These are phyloP conservation scores for Archilochus colubris DNA, from an alignment of 2,113 vertebrate genomes.

Conservation along the genomic window DNA sequence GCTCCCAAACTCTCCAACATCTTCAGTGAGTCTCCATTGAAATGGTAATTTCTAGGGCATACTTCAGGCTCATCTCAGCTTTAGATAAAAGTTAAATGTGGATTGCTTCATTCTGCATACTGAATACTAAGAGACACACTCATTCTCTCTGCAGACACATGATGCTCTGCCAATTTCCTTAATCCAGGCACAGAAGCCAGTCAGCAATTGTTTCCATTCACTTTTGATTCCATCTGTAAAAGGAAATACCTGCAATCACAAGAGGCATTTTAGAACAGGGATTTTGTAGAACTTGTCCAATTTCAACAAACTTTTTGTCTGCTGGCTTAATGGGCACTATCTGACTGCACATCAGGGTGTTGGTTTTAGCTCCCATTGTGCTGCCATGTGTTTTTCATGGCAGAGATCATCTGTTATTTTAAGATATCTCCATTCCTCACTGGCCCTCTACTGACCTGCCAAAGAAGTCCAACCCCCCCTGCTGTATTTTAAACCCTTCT, in stretches of 20 bases:
- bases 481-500: background rate
- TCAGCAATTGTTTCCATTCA: slow-evolving; percentile 64
- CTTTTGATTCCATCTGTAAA: slow-evolving; percentile 59
- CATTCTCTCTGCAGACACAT: slow-evolving; percentile 53
- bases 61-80: slow-evolving; percentile 63
- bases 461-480: background rate
- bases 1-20: slow-evolving; percentile 34
- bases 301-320: slow-evolving; percentile 64
- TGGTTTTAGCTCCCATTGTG: slow-evolving; percentile 40
- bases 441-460: background rate
- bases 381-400: slow-evolving; percentile 11
- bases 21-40: slow-evolving; percentile 59
- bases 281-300: slow-evolving; percentile 49
- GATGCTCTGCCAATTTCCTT: slow-evolving; percentile 68
- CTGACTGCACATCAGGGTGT: slow-evolving; percentile 38
- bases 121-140: slow-evolving; percentile 58
- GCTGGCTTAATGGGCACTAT: slow-evolving; percentile 51
- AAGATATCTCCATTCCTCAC: slow-evolving; percentile 5
- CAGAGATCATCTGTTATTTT: slow-evolving; percentile 30
- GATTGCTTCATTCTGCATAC: slow-evolving; percentile 56
- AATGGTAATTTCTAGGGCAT: slow-evolving; percentile 61
- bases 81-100: slow-evolving; percentile 67
- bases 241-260: slow-evolving; percentile 67
- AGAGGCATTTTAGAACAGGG: slow-evolving; percentile 49
- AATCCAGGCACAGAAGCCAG: slow-evolving; percentile 64